These are phyloP conservation scores for Rhabdophis nuchalis DNA, from an alignment of 2,797 vertebrate genomes.

Conservation along the genomic window DNA sequence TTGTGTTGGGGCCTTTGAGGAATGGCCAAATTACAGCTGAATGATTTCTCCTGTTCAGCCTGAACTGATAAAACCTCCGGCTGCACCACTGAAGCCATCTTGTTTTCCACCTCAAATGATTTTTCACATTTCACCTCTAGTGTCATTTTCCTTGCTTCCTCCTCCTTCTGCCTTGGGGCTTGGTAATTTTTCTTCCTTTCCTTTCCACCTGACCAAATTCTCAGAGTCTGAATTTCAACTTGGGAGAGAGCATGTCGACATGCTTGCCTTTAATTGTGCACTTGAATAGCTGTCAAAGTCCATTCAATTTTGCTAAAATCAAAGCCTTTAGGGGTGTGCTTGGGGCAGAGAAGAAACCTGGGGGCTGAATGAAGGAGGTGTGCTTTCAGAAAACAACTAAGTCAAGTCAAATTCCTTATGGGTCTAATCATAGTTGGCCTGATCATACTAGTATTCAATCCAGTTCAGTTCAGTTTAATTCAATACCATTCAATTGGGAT, in stretches of 20 bases:
- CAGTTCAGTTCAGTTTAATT: neutral
- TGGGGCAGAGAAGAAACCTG: too few species aligned
- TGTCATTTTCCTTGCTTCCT: neutral
- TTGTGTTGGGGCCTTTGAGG: neutral
- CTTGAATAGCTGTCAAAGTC: neutral
- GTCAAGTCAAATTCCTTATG: too few species aligned
- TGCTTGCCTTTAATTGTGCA: neutral
- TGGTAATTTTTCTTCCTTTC: neutral
- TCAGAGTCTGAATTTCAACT: neutral
- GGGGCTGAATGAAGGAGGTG: neutral
- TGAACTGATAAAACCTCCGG: neutral
- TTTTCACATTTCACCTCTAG: neutral
- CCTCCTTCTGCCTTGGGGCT: too few species aligned
- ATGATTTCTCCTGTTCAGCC: neutral
- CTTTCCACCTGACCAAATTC: neutral
- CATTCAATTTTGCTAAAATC: neutral
- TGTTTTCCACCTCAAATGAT: slow-evolving; percentile 16
- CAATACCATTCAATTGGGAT: neutral
- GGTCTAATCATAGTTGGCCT: too few species aligned
- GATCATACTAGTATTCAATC: neutral
- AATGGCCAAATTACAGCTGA: neutral
- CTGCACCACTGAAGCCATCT: neutral
- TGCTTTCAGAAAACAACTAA: neutral
- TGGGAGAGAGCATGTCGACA: neutral
- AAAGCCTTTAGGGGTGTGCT: neutral